phyloP scores from a whole-genome alignment of 2,797 vertebrate species.

The Yasuhikotakia modesta region DNA sequence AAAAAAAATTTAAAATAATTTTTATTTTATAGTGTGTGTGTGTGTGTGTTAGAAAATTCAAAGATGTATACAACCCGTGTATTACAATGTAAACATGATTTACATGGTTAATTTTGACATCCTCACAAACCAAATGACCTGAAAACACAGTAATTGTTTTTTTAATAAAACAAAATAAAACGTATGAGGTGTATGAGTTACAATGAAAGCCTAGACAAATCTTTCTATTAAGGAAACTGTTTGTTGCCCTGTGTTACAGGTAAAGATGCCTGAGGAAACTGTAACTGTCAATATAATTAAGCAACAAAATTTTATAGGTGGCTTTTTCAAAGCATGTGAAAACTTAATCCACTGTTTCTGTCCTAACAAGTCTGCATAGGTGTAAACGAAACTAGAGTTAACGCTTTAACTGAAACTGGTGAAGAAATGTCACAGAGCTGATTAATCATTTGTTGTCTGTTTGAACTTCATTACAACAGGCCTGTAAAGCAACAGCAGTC shows the following conservation, averaged over 20 bases:
- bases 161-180: too few species aligned
- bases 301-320: neutral
- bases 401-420: neutral
- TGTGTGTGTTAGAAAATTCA: too few species aligned
- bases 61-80: too few species aligned
- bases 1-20: too few species aligned
- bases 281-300: neutral
- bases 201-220: too few species aligned
- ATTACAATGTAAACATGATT: too few species aligned
- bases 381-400: conserved; percentile 31
- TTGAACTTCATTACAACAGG: neutral
- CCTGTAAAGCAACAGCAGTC: neutral
- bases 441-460: neutral
- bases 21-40: too few species aligned
- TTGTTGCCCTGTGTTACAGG: neutral
- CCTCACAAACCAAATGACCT: too few species aligned
- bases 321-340: neutral
- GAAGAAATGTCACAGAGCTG: neutral
- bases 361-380: conserved; percentile 14
- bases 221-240: neutral
- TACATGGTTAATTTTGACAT: too few species aligned
- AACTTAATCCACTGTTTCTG: neutral
- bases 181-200: too few species aligned
- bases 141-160: too few species aligned
- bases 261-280: neutral